Conservation (phyloP, 2,888 invertebrate species). For the Germaria angustata region DNA sequence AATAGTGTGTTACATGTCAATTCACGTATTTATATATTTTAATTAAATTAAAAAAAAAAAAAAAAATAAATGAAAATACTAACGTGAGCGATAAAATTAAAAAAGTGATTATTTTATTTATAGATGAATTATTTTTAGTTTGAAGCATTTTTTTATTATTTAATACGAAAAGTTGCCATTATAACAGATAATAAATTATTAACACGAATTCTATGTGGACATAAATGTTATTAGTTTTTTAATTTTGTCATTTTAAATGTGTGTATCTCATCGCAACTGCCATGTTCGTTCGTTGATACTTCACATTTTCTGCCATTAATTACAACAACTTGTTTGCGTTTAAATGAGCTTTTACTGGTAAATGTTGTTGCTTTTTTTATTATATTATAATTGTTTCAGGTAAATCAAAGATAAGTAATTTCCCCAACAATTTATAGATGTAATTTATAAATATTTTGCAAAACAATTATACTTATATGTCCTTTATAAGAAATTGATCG, state of each 20-base stretch:
- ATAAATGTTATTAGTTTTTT: constrained; percentile 11
- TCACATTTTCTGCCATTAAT: constrained; percentile 43
- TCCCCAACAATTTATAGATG: constrained; percentile 9
- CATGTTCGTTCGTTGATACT: neutral
- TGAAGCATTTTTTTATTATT: constrained; percentile 37
- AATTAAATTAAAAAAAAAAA: constrained; percentile 28
- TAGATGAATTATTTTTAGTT: constrained; percentile 43
- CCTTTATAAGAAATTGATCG: constrained; percentile 3
- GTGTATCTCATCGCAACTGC: constrained; percentile 2
- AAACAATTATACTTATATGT: constrained; percentile 20
- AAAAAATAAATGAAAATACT: neutral
- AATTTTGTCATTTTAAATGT: constrained; percentile 24
- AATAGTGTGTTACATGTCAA: constrained; percentile 69
- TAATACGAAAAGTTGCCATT: constrained; percentile 22
- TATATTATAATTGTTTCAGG: constrained; percentile 13
- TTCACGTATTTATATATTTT: constrained; percentile 36
- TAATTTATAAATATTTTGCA: constrained; percentile 9
- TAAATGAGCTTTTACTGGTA: constrained; percentile 35
- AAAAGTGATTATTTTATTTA: constrained; percentile 27
- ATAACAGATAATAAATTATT: constrained; percentile 47
- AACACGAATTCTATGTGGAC: constrained; percentile 38
- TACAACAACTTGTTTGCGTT: constrained; percentile 33
- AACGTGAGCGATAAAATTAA: constrained; percentile 21
- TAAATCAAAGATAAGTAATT: constrained; percentile 5
- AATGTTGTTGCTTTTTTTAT: neutral